phyloP scores from a whole-genome alignment of 23 tunicate genomes.

The Halocynthia roretzi region DNA sequence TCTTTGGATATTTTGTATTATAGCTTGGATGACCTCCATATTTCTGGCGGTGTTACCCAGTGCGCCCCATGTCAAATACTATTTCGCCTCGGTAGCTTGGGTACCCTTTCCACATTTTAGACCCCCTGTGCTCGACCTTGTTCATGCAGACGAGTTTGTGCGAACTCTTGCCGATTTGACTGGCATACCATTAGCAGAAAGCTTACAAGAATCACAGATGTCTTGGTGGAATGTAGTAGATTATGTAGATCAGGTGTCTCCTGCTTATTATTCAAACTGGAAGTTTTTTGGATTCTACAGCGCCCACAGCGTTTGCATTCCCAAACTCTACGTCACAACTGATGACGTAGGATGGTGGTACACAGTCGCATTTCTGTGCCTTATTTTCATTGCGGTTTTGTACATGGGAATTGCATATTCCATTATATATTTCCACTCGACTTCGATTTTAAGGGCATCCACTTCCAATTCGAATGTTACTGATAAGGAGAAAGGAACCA shows the following conservation, averaged over 20 bases:
- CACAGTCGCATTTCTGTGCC: conserved; percentile 29
- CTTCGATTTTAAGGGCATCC: background rate
- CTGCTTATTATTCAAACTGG: conserved; percentile 51
- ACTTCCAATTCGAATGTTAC: background rate
- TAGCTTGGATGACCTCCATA: conserved; percentile 37
- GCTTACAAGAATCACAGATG: background rate
- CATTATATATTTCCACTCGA: conserved; percentile 35
- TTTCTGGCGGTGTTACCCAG: conserved; percentile 46
- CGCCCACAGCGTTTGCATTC: conserved; percentile 84
- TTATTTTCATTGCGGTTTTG: conserved; percentile 47
- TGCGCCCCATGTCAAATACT: conserved; percentile 26
- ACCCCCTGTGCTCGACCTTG: conserved; percentile 55
- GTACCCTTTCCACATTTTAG: conserved; percentile 74
- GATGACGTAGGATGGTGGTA: conserved; percentile 54
- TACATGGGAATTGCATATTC: conserved; percentile 54
- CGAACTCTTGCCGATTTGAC: conserved; percentile 28
- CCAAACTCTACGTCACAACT: conserved; percentile 45
- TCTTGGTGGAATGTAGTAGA: conserved; percentile 39
- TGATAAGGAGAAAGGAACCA: background rate
- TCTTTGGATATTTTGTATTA: conserved; percentile 8
- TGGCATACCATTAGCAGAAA: background rate
- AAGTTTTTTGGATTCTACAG: conserved; percentile 76
- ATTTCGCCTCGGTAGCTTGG: conserved; percentile 46
- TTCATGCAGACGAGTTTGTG: conserved; percentile 34
- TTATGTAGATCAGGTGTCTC: conserved; percentile 15